Conservation (phyloP, 2,888 invertebrate genomes). For the Eurois occulta region DNA sequence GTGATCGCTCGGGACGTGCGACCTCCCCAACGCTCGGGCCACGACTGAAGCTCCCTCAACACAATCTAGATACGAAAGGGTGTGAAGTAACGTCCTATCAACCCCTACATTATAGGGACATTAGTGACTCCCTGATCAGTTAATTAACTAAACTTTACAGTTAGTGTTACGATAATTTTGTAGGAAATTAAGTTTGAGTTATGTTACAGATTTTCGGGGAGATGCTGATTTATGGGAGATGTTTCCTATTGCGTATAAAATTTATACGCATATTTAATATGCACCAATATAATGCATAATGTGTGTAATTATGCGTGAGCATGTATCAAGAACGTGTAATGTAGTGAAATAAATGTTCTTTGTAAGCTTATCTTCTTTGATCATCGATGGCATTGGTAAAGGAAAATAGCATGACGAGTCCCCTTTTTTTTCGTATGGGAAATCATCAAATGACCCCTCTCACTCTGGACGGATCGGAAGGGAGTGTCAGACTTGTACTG, state of each 20-base stretch:
- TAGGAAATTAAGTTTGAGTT: conserved; percentile 53
- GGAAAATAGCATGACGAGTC: background rate
- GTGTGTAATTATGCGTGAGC: background rate
- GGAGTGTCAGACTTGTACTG: too few species aligned
- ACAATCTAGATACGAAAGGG: conserved; percentile 64
- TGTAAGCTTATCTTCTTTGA: background rate
- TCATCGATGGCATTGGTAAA: background rate
- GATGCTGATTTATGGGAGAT: conserved; percentile 21
- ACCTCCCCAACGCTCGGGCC: conserved; percentile 43
- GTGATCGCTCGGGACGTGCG: conserved; percentile 57
- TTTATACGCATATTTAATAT: too few species aligned
- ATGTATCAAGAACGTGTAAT: background rate
- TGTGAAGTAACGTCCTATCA: conserved; percentile 70
- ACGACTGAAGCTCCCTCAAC: conserved; percentile 61
- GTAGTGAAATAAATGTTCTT: background rate
- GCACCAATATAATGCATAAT: background rate
- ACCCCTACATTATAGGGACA: conserved; percentile 66
- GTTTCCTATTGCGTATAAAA: conserved; percentile 33
- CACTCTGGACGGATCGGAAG: too few species aligned
- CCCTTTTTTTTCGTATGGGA: too few species aligned
- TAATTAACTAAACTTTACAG: conserved; percentile 69
- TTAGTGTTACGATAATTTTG: conserved; percentile 57
- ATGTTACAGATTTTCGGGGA: conserved; percentile 16
- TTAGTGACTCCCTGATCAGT: conserved; percentile 70
- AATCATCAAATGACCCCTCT: too few species aligned